These are phyloP conservation scores for Triplophysa bombifrons DNA, from an alignment of 2,797 vertebrate genomes.

Conservation along the genomic window DNA sequence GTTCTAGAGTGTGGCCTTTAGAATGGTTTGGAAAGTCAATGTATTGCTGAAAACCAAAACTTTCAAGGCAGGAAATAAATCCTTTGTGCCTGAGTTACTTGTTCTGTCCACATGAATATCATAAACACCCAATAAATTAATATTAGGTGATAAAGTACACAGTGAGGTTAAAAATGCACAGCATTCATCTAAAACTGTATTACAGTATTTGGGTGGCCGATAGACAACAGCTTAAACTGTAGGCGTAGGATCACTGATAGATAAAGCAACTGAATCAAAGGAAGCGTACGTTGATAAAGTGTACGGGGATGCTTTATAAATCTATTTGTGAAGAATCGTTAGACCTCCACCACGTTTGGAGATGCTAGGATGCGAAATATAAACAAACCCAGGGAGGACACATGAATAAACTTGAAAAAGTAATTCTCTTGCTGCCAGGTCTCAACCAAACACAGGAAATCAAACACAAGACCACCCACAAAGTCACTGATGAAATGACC, in stretches of 20 bases:
- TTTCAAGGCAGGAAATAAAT: not conserved
- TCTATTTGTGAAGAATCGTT: too few relatives aligned
- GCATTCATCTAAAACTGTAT: not conserved
- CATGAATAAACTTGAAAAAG: conserved; percentile 9
- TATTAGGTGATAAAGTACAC: not conserved
- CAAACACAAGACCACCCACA: not conserved
- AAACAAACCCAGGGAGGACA: not conserved
- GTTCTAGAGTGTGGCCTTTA: not conserved
- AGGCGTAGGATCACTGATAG: too few relatives aligned
- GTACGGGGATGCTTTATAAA: too few relatives aligned
- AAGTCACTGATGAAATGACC: not conserved
- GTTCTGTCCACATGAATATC: not conserved
- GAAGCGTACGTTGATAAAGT: too few relatives aligned
- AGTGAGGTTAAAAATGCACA: not conserved
- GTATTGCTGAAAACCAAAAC: not conserved
- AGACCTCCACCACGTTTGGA: too few relatives aligned
- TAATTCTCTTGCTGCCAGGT: conserved; percentile 3
- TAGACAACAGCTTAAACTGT: too few relatives aligned
- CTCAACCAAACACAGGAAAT: conserved; percentile 9
- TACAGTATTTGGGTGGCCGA: too few relatives aligned
- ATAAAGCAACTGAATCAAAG: too few relatives aligned
- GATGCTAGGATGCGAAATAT: too few relatives aligned
- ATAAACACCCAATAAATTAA: not conserved
- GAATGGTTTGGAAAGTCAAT: not conserved
- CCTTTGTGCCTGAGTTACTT: not conserved